Evolutionary conservation across 1,140 invertebrate genomes (phyloP).

Genomic region (Cotesia glomerata): DNA sequence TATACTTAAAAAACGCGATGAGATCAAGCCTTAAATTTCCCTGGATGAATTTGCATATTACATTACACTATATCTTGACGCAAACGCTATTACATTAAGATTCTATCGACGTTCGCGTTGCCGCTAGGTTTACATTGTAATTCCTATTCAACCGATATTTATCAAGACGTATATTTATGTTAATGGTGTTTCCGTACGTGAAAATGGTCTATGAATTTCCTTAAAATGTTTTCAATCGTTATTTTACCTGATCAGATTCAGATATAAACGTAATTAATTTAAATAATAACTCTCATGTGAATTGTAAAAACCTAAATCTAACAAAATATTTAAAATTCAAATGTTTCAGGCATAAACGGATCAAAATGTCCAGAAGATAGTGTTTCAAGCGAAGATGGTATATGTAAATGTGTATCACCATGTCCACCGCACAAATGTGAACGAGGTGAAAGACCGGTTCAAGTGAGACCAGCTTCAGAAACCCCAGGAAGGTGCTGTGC

Average conservation of each 20-base stretch:
- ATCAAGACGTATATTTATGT: conserved; percentile 23
- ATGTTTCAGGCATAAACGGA: conserved; percentile 38
- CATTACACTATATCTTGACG: not conserved
- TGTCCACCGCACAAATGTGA: conserved; percentile 51
- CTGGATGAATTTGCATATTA: not conserved
- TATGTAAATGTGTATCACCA: conserved; percentile 51
- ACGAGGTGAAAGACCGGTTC: conserved; percentile 44
- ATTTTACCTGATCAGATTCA: not conserved
- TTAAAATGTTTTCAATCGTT: not conserved
- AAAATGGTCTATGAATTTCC: not conserved
- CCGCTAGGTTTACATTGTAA: conserved; percentile 23
- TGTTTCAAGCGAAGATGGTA: conserved; percentile 47
- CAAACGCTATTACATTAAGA: conserved; percentile 24
- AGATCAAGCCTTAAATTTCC: not conserved
- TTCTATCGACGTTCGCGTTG: conserved; percentile 21
- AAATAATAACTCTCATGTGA: too few relatives aligned
- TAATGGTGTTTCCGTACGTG: conserved; percentile 6
- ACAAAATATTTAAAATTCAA: not conserved
- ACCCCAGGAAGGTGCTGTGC: conserved; percentile 53
- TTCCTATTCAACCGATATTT: conserved; percentile 31
- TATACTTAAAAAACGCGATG: not conserved
- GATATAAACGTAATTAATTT: not conserved
- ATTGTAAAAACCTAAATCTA: too few relatives aligned
- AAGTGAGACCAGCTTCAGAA: conserved; percentile 42
- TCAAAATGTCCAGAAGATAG: conserved; percentile 54